Evolutionary conservation across 2,888 invertebrate genomes (phyloP), one percentile per base, ranked within the genome.

Genomic region (Dysmachus trigonus): DNA sequence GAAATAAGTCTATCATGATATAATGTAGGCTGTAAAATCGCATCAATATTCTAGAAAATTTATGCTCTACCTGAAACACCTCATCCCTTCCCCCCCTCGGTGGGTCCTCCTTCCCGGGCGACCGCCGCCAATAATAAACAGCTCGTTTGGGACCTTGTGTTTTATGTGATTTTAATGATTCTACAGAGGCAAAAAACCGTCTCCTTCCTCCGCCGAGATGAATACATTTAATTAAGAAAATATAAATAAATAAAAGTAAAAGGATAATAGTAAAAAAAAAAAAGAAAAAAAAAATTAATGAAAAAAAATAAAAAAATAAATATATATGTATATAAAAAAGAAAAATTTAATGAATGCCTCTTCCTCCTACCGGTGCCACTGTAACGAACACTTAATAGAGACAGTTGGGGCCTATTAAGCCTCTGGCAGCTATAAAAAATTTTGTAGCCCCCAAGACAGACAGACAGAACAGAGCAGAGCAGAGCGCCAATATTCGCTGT

Each of bases 1-100:
- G 47, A 47, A 77, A 77, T 41, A 47, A 77, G 47, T 77, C 77
- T 77, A 77, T 77, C 77, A 27, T 77, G 77, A 76, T 76, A 38
- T 33, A 76, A 22, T 76, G 76, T 38, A 6, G 77, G 77, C 47
- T 47, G 77, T 77, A 77, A 77, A 77, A 77, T 77, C 30, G 31
- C 77, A 47, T 77, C 77, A 77, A 77, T 77, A 76, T 77, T 35
- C 77, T 33, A 22, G 13, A 27, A 30, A 77, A 77, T 77, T 77
- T 51, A 77, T 47, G 77, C 30, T 47, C n/a, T 13, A 38, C 76
- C 76, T 76, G n/a, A 6, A 38, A 10, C 38, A 3, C 18, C 0
- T 13, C 18, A 6, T 15, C 15, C 51, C 3, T 51, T 51, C 15
- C 15, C 51, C 18, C 22, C 10, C 38, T 10, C n/a, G n/a, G n/a